Percentiles rank a stretch among this genome's conserved stretches.
These are phyloP conservation scores for Podarcis cretensis DNA, from an alignment of 2,113 vertebrate species.

Conservation along the genomic window DNA sequence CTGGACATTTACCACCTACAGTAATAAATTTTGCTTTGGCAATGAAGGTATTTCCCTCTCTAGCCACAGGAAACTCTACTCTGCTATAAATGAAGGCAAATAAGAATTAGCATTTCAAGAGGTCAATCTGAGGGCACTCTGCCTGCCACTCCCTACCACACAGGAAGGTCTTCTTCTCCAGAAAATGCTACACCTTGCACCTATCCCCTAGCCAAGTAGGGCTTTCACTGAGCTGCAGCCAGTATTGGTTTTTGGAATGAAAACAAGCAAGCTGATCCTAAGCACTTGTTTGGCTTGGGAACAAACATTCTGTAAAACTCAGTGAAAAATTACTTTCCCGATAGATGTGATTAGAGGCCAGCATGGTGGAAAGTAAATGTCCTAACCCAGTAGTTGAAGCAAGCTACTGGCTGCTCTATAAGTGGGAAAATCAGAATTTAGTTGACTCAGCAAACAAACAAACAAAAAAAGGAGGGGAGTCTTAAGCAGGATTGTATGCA, in stretches of 20 bases:
- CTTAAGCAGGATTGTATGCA: not conserved
- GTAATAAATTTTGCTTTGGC: not conserved
- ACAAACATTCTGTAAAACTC: not conserved
- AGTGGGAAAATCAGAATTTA: not conserved
- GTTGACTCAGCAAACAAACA: not conserved
- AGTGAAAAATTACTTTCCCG: not conserved
- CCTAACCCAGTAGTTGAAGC: not conserved
- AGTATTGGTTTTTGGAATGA: not conserved
- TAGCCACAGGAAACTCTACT: not conserved
- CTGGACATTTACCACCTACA: not conserved
- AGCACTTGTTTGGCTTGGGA: not conserved
- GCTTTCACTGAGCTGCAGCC: too few relatives aligned
- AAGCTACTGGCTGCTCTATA: not conserved
- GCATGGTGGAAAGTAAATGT: not conserved
- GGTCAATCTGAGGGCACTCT: not conserved
- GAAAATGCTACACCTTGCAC: not conserved
- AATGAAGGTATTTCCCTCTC: not conserved
- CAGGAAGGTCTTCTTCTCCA: not conserved
- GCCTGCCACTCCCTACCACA: too few relatives aligned
- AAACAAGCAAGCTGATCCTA: not conserved
- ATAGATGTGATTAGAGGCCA: not conserved
- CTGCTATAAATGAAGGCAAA: not conserved
- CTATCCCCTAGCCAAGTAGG: not conserved
- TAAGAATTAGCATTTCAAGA: not conserved
- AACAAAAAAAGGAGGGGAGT: not conserved